Evolutionary conservation across 2,113 vertebrate genomes (phyloP).

Genomic region (Pelobates fuscus): DNA sequence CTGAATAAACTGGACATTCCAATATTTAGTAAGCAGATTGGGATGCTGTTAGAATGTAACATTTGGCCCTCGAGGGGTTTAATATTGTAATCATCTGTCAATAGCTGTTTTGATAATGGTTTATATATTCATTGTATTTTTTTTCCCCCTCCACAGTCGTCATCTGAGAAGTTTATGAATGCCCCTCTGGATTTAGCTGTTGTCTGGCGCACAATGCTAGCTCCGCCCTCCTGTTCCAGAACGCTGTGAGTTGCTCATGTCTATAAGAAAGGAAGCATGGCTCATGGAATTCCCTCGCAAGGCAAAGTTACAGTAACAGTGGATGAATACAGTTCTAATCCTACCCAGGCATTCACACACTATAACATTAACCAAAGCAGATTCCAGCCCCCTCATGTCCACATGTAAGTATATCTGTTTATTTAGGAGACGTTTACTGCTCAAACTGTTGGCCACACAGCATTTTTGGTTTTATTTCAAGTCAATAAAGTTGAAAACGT

Average conservation of each 20-base stretch:
- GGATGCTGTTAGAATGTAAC: no score
- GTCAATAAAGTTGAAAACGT: no score
- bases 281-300: slow-evolving; percentile 91
- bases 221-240: slow-evolving; percentile 69
- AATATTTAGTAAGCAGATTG: no score
- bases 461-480: no score
- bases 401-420: slow-evolving; percentile 83
- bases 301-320: slow-evolving; percentile 94
- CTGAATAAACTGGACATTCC: no score
- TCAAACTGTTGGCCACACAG: no score
- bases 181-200: slow-evolving; percentile 64
- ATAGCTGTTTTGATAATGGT: not conserved
- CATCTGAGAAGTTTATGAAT: slow-evolving; percentile 64
- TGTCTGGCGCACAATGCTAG: slow-evolving; percentile 81
- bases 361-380: slow-evolving; percentile 99
- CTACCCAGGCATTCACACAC: slow-evolving; percentile 96
- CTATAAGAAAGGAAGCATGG: slow-evolving; percentile 89
- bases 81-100: no score
- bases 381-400: slow-evolving; percentile 96
- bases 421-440: not conserved
- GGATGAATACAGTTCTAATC: slow-evolving; percentile 98
- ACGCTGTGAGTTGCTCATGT: slow-evolving; percentile 90
- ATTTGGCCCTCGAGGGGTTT: no score
- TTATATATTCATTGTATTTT: not conserved
- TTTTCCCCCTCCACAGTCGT: slow-evolving; percentile 67